Conservation (phyloP, 1,140 invertebrate species). For the Ooceraea biroi region DNA sequence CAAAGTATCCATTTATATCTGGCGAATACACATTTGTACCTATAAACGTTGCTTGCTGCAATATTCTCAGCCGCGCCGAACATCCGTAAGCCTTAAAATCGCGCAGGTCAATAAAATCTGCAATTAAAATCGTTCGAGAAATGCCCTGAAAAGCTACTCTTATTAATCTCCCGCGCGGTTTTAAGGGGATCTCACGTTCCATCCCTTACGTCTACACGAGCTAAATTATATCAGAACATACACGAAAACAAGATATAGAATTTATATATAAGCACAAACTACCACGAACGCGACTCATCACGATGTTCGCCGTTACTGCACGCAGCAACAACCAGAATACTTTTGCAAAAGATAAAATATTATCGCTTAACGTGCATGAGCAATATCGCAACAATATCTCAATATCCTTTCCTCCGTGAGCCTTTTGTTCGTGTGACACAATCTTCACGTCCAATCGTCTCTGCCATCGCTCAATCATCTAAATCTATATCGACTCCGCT, state of each 20-base stretch:
- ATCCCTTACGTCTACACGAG: constrained; percentile 12
- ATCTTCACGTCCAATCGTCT: not conserved
- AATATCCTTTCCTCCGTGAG: constrained; percentile 4
- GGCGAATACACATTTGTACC: constrained; percentile 36
- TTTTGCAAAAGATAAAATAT: constrained; percentile 40
- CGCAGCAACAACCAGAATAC: constrained; percentile 23
- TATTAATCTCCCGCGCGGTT: constrained; percentile 1
- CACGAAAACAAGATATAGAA: constrained; percentile 35
- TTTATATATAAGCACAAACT: constrained; percentile 29
- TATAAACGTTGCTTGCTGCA: constrained; percentile 13
- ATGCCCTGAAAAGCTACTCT: constrained; percentile 27
- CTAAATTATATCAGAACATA: constrained; percentile 14
- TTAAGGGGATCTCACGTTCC: not conserved
- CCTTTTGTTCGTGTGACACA: too few species aligned
- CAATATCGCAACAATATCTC: constrained; percentile 29
- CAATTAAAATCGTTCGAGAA: constrained; percentile 46
- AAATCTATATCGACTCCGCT: not conserved
- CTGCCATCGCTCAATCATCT: not conserved
- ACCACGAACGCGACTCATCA: not conserved
- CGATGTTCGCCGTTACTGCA: not conserved
- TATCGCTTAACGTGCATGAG: constrained; percentile 52
- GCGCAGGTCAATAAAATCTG: not conserved
- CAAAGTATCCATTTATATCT: constrained; percentile 21
- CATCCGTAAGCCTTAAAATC: not conserved
- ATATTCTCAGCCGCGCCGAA: not conserved